A percentile compares a stretch with the other conserved stretches of the same genome.
These are phyloP conservation scores for Tridacna gigas DNA, from an alignment of 2,888 invertebrate genomes.

Conservation along the genomic window DNA sequence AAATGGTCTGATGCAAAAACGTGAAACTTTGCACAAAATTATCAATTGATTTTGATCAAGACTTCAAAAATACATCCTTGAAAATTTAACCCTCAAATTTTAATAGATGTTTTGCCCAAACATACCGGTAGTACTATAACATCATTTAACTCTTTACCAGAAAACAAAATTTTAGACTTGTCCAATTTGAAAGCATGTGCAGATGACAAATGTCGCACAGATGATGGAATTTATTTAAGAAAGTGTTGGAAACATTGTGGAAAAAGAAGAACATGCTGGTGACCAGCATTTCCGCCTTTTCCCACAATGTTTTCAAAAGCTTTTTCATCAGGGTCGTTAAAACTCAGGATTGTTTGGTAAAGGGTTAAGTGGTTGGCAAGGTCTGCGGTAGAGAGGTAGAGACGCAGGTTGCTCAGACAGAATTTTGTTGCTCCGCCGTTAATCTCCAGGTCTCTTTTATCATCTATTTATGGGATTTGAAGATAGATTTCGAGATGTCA, in stretches of 20 bases:
- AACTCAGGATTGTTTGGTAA: background rate
- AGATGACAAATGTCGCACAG: too few relatives aligned
- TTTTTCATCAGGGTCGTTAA: background rate
- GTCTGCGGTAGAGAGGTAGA: background rate
- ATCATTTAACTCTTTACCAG: background rate
- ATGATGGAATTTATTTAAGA: too few relatives aligned
- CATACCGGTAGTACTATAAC: background rate
- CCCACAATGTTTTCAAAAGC: constrained; percentile 6
- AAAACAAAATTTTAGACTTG: too few relatives aligned
- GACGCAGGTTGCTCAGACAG: constrained; percentile 8
- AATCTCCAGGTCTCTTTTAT: constrained; percentile 40
- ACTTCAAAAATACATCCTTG: background rate
- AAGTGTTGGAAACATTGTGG: too few relatives aligned
- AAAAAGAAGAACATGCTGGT: background rate
- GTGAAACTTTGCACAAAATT: background rate
- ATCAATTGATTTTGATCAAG: constrained; percentile 2
- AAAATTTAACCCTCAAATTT: background rate
- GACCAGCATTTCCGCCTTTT: background rate
- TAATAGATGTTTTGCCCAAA: background rate
- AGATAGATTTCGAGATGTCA: constrained; percentile 57
- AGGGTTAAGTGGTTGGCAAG: constrained; percentile 4
- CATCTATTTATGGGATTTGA: constrained; percentile 53
- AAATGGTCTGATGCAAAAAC: background rate
- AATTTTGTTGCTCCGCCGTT: constrained; percentile 8
- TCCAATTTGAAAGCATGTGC: too few relatives aligned